phyloP scores from a whole-genome alignment of 2,797 vertebrate species.

The Chelon auratus region DNA sequence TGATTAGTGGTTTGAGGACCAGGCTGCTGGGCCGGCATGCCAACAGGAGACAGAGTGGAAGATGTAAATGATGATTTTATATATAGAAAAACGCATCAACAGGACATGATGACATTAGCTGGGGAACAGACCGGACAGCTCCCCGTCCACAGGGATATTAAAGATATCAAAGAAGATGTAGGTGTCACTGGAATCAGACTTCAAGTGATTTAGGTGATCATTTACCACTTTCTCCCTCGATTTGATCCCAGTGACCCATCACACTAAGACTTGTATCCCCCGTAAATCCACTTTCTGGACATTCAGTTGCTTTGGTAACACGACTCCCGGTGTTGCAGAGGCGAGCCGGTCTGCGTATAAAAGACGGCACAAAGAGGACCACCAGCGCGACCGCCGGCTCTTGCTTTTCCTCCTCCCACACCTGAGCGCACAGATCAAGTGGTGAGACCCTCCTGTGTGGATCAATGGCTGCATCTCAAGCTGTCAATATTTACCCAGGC shows the following conservation, averaged over 20 bases:
- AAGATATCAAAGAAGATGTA: conserved; percentile 36
- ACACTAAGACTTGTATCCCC: conserved; percentile 34
- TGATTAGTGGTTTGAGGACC: conserved; percentile 83
- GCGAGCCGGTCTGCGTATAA: conserved; percentile 47
- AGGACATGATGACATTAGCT: conserved; percentile 35
- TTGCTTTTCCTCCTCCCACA: conserved; percentile 78
- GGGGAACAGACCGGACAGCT: conserved; percentile 16
- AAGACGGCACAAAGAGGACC: conserved; percentile 66
- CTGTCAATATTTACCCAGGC: conserved; percentile 84
- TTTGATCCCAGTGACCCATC: conserved; percentile 67
- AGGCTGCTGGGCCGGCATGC: conserved; percentile 56
- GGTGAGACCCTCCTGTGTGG: conserved; percentile 77
- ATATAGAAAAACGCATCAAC: conserved; percentile 58
- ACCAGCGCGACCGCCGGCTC: conserved; percentile 68
- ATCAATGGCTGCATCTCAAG: conserved; percentile 78
- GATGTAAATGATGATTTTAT: conserved; percentile 74
- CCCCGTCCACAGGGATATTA: conserved; percentile 52
- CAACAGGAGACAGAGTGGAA: conserved; percentile 49
- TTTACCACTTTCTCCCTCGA: conserved; percentile 53
- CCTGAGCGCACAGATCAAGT: conserved; percentile 82
- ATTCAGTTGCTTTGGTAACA: conserved; percentile 62
- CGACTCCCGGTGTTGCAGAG: conserved; percentile 68
- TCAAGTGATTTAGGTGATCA: conserved; percentile 57
- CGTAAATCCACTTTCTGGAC: conserved; percentile 62
- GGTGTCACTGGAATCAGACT: conserved; percentile 51